Evolutionary conservation across 2,888 invertebrate species (phyloP).

Genomic region (Amphipyra tragopoginis): DNA sequence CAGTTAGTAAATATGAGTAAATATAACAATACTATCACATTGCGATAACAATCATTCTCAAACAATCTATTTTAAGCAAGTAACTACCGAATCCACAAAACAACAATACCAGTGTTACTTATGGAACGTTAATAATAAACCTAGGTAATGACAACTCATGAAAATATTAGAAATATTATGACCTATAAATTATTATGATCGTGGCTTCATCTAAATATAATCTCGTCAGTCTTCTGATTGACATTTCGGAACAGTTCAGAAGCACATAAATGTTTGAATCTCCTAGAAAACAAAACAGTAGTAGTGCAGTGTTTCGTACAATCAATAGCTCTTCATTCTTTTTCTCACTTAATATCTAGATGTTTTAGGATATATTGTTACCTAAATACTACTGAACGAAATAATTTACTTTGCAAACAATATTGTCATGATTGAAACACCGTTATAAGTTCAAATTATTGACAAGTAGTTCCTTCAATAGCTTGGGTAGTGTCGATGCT

Average conservation of each 20-base stretch:
- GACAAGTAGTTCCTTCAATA: constrained; percentile 89
- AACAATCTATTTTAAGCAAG: constrained; percentile 4
- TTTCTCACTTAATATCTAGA: not conserved
- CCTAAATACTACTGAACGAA: not conserved
- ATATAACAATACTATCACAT: constrained; percentile 6
- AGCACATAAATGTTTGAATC: too few relatives aligned
- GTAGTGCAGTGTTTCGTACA: too few relatives aligned
- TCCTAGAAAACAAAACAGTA: constrained; percentile 4
- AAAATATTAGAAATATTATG: too few relatives aligned
- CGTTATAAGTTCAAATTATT: constrained; percentile 48
- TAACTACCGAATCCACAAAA: not conserved
- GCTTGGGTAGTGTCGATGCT: constrained; percentile 88
- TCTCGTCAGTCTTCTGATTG: too few relatives aligned
- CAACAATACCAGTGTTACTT: not conserved
- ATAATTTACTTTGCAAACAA: not conserved
- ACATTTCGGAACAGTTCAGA: too few relatives aligned
- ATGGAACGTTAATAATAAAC: too few relatives aligned
- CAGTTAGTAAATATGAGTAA: constrained; percentile 15
- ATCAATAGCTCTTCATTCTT: constrained; percentile 9
- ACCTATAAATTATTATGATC: too few relatives aligned
- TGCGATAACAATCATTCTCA: constrained; percentile 9
- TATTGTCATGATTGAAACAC: not conserved
- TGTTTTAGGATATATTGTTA: not conserved
- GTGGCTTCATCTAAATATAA: too few relatives aligned
- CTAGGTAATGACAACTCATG: too few relatives aligned